A percentile compares a stretch with the other conserved stretches of the same genome.
phyloP scores from a whole-genome alignment of 2,113 vertebrate genomes.

The Pleuronectes platessa region DNA sequence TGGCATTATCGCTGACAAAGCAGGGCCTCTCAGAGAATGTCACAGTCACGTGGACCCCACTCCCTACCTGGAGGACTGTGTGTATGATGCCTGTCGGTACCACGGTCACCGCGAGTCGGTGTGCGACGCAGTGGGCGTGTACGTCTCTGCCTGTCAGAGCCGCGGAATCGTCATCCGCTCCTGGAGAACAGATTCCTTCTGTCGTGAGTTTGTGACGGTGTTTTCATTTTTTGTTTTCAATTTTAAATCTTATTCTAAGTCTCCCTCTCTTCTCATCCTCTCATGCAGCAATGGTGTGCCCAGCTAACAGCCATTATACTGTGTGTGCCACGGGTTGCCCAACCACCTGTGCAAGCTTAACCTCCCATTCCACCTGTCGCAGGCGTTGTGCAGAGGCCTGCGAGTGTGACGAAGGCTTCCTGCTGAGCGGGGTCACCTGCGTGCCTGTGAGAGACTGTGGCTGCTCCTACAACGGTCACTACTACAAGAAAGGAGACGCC shows the following conservation, averaged over 20 bases:
- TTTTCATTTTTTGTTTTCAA: neutral
- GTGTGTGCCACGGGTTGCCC: slow-evolving; percentile 76
- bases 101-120: slow-evolving; percentile 52
- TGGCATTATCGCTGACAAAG: slow-evolving; percentile 70
- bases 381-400: slow-evolving; percentile 80
- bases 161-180: slow-evolving; percentile 53
- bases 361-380: slow-evolving; percentile 52
- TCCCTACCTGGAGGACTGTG: slow-evolving; percentile 72
- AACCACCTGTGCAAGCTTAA: slow-evolving; percentile 72
- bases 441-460: slow-evolving; percentile 82
- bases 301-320: slow-evolving; percentile 83
- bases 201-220: slow-evolving; percentile 69
- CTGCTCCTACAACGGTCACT: slow-evolving; percentile 79
- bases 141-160: slow-evolving; percentile 72
- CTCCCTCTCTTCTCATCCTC: neutral
- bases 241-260: neutral
- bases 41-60: slow-evolving; percentile 60
- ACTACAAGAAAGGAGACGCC: slow-evolving; percentile 75
- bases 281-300: slow-evolving; percentile 79
- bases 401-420: slow-evolving; percentile 80
- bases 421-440: slow-evolving; percentile 78
- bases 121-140: slow-evolving; percentile 70
- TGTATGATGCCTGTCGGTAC: slow-evolving; percentile 73
- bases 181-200: slow-evolving; percentile 73
- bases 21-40: slow-evolving; percentile 73